These are phyloP conservation scores for Cyprinella venusta DNA, from an alignment of 2,797 vertebrate genomes.

Conservation along the genomic window DNA sequence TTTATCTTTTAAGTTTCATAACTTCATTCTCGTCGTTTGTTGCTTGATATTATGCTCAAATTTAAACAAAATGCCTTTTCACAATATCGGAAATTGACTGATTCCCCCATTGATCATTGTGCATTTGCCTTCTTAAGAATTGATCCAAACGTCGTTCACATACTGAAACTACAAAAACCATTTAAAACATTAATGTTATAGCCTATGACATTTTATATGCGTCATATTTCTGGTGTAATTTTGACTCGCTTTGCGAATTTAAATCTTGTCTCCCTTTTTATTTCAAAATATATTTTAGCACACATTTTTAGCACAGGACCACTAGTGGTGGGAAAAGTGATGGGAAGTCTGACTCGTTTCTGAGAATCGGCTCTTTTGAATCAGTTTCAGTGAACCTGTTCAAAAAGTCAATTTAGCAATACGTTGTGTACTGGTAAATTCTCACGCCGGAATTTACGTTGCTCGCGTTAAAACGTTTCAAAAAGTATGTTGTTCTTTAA, in stretches of 20 bases:
- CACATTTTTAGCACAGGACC: constrained; percentile 2
- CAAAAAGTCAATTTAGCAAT: neutral
- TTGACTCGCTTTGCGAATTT: neutral
- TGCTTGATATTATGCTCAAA: neutral
- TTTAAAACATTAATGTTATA: neutral
- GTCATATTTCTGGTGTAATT: neutral
- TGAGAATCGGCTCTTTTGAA: constrained; percentile 12
- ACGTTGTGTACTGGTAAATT: neutral
- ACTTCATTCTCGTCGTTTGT: neutral
- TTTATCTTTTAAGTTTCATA: neutral
- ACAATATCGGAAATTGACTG: neutral
- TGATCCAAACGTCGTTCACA: neutral
- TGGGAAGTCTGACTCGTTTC: neutral
- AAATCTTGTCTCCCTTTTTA: neutral
- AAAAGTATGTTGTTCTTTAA: neutral
- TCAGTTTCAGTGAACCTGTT: neutral
- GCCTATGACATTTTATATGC: neutral
- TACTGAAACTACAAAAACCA: neutral
- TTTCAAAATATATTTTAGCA: constrained; percentile 4
- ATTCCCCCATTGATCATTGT: neutral
- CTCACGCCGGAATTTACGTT: too few relatives aligned
- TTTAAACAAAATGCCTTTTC: neutral
- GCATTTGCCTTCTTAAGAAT: neutral
- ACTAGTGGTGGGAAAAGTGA: constrained; percentile 1
- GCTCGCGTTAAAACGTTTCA: neutral